Evolutionary conservation across 1,140 invertebrate species (phyloP), one percentile per base, ranked within the genome.

Genomic region (Neuroterus valhalla): DNA sequence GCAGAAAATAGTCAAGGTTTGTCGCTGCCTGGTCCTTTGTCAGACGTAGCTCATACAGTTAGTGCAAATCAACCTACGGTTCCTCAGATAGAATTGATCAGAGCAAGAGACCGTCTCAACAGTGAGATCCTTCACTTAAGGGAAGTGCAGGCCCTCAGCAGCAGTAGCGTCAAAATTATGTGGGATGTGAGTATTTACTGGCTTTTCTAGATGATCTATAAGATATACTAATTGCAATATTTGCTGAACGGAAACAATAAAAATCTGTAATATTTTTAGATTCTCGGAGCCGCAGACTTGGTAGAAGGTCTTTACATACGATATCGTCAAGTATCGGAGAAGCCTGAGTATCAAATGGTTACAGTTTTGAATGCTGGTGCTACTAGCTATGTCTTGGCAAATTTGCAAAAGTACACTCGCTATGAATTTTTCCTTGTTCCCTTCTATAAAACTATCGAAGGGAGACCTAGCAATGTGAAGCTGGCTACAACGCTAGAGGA

Each of bases 221-320:
- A 10, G 11, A 50, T 0, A 11, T 72, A 45, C 62, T 38, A 44
- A 45, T 46, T 50, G 14, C 43, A 70, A n/a, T n/a, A n/a, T n/a
- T n/a, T n/a, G n/a, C 23, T 52, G 31, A 38, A 38, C 8, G 10
- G 0, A 31, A 38, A 38, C 6, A 38, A 5, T 10, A 38, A 38
- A 38, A 38, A 38, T 10, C 4, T 38, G 1, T 45, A 15, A 38
- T 77, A 76, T 73, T 79, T 82, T 69, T 75, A 92, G 92, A 90
- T 92, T 52, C 85, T 92, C 10, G 90, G 87, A 71, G 89, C 90
- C 23, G 88, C 89, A 4, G 90, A 92, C 74, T 88, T 91, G 80
- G 92, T 98, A 0, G 96, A 99, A 91, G 98, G 98, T 12, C 94
- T 98, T 19, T 98, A 98, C 85, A 95, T 99, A 62, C 94, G 97